phyloP scores from a whole-genome alignment of 2,797 vertebrate species.

The Etheostoma perlongum region DNA sequence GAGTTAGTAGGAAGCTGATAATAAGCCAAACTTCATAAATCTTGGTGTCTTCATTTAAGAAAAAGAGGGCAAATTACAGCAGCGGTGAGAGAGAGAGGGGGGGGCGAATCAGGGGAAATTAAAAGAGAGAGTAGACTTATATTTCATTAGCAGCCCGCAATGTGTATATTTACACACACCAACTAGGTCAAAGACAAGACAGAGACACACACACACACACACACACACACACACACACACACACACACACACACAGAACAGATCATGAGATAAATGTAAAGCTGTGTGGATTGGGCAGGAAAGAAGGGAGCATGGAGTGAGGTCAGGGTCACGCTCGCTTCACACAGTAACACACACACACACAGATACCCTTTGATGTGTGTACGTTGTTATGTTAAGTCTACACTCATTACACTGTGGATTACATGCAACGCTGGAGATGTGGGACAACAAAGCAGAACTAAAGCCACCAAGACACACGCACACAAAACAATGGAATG shows the following conservation, averaged over 20 bases:
- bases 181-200: slow-evolving; percentile 30
- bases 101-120: slow-evolving; percentile 10
- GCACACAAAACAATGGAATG: neutral
- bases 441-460: slow-evolving; percentile 54
- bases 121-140: slow-evolving; percentile 12
- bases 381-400: slow-evolving; percentile 20
- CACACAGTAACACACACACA: slow-evolving; percentile 15
- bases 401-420: slow-evolving; percentile 45
- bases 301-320: slow-evolving; percentile 17
- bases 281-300: slow-evolving; percentile 37
- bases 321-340: slow-evolving; percentile 31
- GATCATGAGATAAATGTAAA: slow-evolving; percentile 38
- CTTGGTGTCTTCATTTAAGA: no score
- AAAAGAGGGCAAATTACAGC: neutral
- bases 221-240: neutral
- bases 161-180: slow-evolving; percentile 30
- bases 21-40: no score
- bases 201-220: slow-evolving; percentile 3
- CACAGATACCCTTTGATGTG: slow-evolving; percentile 18
- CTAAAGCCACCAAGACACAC: slow-evolving; percentile 35
- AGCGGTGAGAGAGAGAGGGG: neutral
- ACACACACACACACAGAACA: slow-evolving; percentile 18
- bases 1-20: no score
- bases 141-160: slow-evolving; percentile 21
- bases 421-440: slow-evolving; percentile 58